Base-by-base conservation (phyloP, 1,140 invertebrate genomes). In the Aphaenogaster floridana region DNA sequence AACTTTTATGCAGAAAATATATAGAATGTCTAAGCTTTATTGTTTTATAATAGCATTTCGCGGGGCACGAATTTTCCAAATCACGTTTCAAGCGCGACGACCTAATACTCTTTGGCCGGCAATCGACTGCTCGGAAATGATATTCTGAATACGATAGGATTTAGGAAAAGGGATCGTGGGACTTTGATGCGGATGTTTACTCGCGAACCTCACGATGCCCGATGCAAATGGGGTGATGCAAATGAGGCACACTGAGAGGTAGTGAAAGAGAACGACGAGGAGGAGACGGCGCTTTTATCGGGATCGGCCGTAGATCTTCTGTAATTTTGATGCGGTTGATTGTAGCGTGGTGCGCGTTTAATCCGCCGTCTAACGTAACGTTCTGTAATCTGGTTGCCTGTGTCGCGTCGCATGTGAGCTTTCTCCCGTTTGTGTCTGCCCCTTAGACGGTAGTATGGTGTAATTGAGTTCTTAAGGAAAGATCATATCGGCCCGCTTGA, bases 401-500 rank as follows among this genome's bases (percentile, higher is more conserved):
- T 83, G 80, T 84, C 80, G 80, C 80, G 54, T 76, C 72, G 80
- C 54, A 84, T 61, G 69, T 83, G 68, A 83, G 68, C 80, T 48
- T 54, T 78, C 50, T 48, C 42, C 9, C 54, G 45, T 36, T 17
- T 54, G 71, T 54, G 42, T 63, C 50, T 74, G 59, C 59, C 36
- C 54, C 50, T 48, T 61, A 39, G 13, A 61, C 66, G 61, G 78
- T 36, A 88, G 71, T 13, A 66, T 34, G 61, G 36, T 59, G 77
- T 91, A 91, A 91, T 91, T 86, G 90, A 91, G 90, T 90, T 86
- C 90, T 90, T 90, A 91, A 86, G 86, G 61, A 79, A 88, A 90
- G 89, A 91, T 91, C 88, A 88, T 91, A 91, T 91, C 89, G 85
- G 54, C 45, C 74, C 78, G 63, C 79, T 90, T 88, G 89, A 88